phyloP scores from a whole-genome alignment of 1,140 invertebrate species.

The Battus philenor region DNA sequence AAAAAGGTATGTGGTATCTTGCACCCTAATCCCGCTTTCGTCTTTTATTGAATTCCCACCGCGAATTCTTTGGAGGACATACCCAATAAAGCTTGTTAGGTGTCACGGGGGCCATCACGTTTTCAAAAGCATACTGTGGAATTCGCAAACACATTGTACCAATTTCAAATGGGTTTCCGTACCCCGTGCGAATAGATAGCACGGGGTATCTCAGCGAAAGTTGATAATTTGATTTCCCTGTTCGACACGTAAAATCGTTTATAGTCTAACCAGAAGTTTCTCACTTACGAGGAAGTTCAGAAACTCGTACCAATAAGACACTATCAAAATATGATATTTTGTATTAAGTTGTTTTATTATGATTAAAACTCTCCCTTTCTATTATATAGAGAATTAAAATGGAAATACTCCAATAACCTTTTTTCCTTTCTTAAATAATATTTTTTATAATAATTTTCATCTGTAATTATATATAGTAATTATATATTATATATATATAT shows the following conservation, averaged over 20 bases:
- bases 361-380: no score
- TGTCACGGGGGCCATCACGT: slow-evolving; percentile 46
- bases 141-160: slow-evolving; percentile 52
- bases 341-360: no score
- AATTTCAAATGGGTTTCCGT: slow-evolving; percentile 48
- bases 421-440: no score
- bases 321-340: no score
- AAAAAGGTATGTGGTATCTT: slow-evolving; percentile 33
- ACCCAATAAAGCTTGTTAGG: slow-evolving; percentile 67
- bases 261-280: slow-evolving; percentile 56
- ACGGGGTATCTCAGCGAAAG: slow-evolving; percentile 57
- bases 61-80: slow-evolving; percentile 57
- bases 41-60: slow-evolving; percentile 67
- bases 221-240: slow-evolving; percentile 71
- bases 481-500: no score
- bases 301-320: slow-evolving; percentile 17
- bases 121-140: slow-evolving; percentile 54
- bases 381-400: no score
- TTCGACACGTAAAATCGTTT: slow-evolving; percentile 69
- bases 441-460: no score
- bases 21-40: slow-evolving; percentile 56
- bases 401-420: no score
- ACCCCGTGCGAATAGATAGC: slow-evolving; percentile 38
- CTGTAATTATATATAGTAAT: no score
- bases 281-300: slow-evolving; percentile 39